A percentile compares a stretch with the other conserved stretches of the same genome.
Conservation (phyloP, 2,113 vertebrate species). For the Silurus meridionalis region DNA sequence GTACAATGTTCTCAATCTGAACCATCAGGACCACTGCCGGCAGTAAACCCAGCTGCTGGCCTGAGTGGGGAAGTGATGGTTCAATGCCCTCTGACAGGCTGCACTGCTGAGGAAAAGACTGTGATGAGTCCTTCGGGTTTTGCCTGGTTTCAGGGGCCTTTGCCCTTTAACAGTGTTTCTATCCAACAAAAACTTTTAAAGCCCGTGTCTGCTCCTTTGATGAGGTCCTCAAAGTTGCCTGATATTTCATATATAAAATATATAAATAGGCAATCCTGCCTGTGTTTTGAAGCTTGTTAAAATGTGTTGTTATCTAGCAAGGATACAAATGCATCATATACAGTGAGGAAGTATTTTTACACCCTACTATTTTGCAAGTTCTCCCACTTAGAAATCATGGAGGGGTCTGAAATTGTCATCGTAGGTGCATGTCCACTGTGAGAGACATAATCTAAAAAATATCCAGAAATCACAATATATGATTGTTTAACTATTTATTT, state of each 20-base stretch:
- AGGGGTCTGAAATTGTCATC: too few relatives aligned
- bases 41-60: conserved; percentile 50
- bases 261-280: background rate
- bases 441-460: too few relatives aligned
- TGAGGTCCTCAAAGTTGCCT: background rate
- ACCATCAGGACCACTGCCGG: conserved; percentile 28
- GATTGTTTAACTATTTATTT: too few relatives aligned
- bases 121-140: conserved; percentile 26
- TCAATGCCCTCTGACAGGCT: conserved; percentile 46
- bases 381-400: too few relatives aligned
- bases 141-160: background rate
- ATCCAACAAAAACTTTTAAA: conserved; percentile 8
- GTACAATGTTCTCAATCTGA: conserved; percentile 45
- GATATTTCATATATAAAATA: background rate
- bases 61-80: conserved; percentile 55
- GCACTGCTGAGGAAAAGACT: conserved; percentile 38
- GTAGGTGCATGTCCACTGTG: too few relatives aligned
- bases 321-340: background rate
- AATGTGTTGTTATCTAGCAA: background rate
- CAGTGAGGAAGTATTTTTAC: too few relatives aligned
- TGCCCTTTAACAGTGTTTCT: background rate
- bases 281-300: background rate
- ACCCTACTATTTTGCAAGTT: too few relatives aligned
- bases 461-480: too few relatives aligned
- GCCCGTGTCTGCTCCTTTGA: conserved; percentile 16